Evolutionary conservation across 2,888 invertebrate species (phyloP).

Genomic region (Epistrophe eligans): DNA sequence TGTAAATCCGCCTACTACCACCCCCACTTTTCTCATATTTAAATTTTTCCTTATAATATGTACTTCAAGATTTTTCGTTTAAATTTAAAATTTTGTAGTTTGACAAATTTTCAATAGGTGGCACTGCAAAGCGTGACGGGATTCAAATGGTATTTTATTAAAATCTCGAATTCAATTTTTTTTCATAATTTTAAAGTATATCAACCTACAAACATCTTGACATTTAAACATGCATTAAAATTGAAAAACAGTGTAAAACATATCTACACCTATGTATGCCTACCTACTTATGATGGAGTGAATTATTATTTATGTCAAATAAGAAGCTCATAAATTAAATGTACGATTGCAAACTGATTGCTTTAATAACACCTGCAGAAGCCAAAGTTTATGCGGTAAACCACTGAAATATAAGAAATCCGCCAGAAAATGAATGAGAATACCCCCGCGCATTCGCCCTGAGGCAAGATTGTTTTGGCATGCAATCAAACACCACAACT

Average conservation of each 20-base stretch:
- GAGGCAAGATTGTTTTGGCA: slow-evolving; percentile 69
- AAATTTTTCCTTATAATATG: too few relatives aligned
- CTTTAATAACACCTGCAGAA: slow-evolving; percentile 74
- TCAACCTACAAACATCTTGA: neutral
- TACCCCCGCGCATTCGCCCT: slow-evolving; percentile 45
- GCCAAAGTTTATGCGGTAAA: slow-evolving; percentile 64
- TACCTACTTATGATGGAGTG: slow-evolving; percentile 1
- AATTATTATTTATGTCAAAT: slow-evolving; percentile 50
- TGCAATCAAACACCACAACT: slow-evolving; percentile 70
- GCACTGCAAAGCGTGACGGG: too few relatives aligned
- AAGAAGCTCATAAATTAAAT: slow-evolving; percentile 71
- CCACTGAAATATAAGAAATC: slow-evolving; percentile 51
- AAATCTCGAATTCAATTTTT: neutral
- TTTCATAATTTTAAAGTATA: neutral
- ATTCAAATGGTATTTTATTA: too few relatives aligned
- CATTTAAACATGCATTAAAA: slow-evolving; percentile 1
- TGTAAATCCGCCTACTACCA: too few relatives aligned
- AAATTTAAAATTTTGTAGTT: too few relatives aligned
- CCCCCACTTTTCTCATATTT: too few relatives aligned
- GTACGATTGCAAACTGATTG: slow-evolving; percentile 68
- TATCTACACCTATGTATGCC: too few relatives aligned
- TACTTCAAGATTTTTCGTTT: too few relatives aligned
- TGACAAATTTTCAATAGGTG: too few relatives aligned
- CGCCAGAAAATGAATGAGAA: slow-evolving; percentile 43
- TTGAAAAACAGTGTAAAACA: slow-evolving; percentile 13